phyloP scores from a whole-genome alignment of 2,888 invertebrate genomes.

The Cataglyphis albicans region DNA sequence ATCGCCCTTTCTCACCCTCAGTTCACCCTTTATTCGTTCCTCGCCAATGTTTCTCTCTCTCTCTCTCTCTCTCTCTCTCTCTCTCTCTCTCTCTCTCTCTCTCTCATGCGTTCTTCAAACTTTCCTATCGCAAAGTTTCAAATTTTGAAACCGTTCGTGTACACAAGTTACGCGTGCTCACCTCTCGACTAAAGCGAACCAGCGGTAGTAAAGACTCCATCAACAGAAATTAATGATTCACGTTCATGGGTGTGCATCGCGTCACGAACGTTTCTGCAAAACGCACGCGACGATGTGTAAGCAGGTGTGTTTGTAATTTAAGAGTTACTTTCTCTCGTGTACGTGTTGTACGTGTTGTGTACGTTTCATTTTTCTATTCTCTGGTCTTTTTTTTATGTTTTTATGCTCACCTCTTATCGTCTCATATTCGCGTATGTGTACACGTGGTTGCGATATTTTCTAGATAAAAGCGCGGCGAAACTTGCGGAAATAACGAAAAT shows the following conservation, averaged over 20 bases:
- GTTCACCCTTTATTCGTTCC: background rate
- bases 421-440: conserved; percentile 39
- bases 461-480: conserved; percentile 1
- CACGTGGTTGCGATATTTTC: conserved; percentile 16
- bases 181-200: background rate
- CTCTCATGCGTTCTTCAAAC: conserved; percentile 6
- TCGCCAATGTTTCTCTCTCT: background rate
- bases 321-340: background rate
- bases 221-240: conserved; percentile 47
- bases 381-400: conserved; percentile 6
- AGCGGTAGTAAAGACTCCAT: conserved; percentile 12
- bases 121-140: conserved; percentile 34
- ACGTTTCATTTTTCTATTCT: conserved; percentile 34
- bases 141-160: conserved; percentile 36
- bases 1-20: conserved; percentile 12
- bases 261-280: conserved; percentile 2
- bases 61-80: background rate
- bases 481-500: background rate
- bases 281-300: background rate
- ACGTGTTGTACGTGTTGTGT: no score
- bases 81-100: background rate
- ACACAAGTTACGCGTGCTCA: background rate
- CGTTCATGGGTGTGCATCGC: conserved; percentile 4
- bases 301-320: conserved; percentile 9
- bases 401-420: conserved; percentile 28